Evolutionary conservation across 2,888 invertebrate genomes (phyloP).

Genomic region (Melieria picta): DNA sequence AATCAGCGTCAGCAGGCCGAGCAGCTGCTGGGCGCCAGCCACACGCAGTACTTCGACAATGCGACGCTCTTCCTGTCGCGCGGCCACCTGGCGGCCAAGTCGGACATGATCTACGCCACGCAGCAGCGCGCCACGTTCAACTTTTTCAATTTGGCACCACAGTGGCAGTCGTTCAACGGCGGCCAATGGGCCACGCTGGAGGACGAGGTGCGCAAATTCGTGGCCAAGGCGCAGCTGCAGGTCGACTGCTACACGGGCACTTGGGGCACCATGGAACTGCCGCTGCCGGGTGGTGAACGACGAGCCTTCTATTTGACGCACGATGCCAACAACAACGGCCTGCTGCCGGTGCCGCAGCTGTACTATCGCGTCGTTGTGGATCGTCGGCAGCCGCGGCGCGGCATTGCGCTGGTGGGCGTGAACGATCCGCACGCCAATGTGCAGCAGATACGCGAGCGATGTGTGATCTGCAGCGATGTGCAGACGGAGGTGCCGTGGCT

Average conservation of each 20-base stretch:
- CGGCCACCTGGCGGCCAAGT: constrained; percentile 69
- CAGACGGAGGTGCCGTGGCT: constrained; percentile 50
- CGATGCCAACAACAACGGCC: constrained; percentile 55
- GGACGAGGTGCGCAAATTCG: constrained; percentile 66
- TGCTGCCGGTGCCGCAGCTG: constrained; percentile 68
- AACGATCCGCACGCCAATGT: constrained; percentile 61
- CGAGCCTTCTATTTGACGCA: constrained; percentile 59
- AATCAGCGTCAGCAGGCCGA: constrained; percentile 59
- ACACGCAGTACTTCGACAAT: constrained; percentile 45
- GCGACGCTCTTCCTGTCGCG: constrained; percentile 62
- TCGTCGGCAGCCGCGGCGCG: constrained; percentile 51
- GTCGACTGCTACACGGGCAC: constrained; percentile 70
- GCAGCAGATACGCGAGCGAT: constrained; percentile 48
- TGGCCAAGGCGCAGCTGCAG: constrained; percentile 54
- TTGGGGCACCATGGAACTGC: constrained; percentile 68
- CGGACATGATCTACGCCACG: constrained; percentile 68
- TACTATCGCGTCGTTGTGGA: constrained; percentile 70
- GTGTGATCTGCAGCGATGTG: constrained; percentile 55
- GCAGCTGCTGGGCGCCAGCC: constrained; percentile 51
- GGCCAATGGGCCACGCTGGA: constrained; percentile 71
- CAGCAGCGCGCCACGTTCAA: constrained; percentile 69
- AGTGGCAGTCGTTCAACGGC: constrained; percentile 71
- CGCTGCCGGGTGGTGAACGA: constrained; percentile 31
- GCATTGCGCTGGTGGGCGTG: constrained; percentile 69
- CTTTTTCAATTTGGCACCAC: constrained; percentile 69